Evolutionary conservation across 2,113 vertebrate genomes (phyloP).

Genomic region (Ptychochromis oligacanthus): DNA sequence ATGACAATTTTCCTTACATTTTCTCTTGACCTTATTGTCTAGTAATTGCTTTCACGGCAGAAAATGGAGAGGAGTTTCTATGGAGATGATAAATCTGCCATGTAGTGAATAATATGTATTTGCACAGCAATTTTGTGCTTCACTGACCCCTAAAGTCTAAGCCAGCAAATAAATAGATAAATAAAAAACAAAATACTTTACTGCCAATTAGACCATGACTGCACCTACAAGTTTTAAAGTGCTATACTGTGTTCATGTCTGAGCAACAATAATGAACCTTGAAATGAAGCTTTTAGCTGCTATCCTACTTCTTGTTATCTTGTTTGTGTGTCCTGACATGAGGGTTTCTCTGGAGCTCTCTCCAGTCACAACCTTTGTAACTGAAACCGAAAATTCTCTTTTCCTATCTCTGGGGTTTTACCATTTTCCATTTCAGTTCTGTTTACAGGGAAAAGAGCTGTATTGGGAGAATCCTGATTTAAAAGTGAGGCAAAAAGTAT

Average conservation of each 20-base stretch:
- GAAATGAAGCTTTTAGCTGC: conserved; percentile 40
- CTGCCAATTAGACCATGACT: conserved; percentile 62
- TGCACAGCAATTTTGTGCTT: conserved; percentile 74
- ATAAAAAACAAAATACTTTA: conserved; percentile 64
- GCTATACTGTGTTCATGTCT: conserved; percentile 42
- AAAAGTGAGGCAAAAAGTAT: not conserved
- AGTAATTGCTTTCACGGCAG: conserved; percentile 62
- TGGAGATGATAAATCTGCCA: conserved; percentile 66
- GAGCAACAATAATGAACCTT: conserved; percentile 60
- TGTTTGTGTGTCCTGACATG: conserved; percentile 9
- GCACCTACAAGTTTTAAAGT: conserved; percentile 61
- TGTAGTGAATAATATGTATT: conserved; percentile 73
- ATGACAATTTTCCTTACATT: conserved; percentile 14
- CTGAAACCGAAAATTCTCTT: not conserved
- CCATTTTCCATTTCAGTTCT: not conserved
- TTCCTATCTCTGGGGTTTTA: not conserved
- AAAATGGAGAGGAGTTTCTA: conserved; percentile 66
- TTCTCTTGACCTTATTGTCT: conserved; percentile 57
- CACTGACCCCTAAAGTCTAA: conserved; percentile 68
- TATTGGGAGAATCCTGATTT: not conserved
- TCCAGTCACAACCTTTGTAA: conserved; percentile 1
- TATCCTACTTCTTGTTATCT: conserved; percentile 27
- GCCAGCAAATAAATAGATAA: conserved; percentile 69
- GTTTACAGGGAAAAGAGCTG: not conserved
- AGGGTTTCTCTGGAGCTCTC: not conserved